Base-by-base conservation (phyloP, 2,797 vertebrate species). In the Petrocephalus sullivani region DNA sequence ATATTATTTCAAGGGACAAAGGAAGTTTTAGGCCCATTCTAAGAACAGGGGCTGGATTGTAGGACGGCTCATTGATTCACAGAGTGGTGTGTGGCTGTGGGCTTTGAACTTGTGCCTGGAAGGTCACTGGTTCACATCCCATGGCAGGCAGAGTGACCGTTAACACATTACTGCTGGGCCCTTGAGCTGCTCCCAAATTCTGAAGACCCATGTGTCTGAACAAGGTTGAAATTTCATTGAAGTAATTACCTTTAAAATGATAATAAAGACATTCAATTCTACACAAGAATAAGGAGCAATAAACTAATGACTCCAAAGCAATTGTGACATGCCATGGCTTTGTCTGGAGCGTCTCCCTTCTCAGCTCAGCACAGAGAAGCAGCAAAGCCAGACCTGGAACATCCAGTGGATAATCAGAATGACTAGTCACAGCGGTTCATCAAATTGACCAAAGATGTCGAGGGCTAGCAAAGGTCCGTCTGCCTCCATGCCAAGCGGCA, bases 401-500 rank as follows among this genome's bases (percentile, higher is more conserved):
- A 82, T n/a, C 41, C 19, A 82, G 19, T 4, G 16, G 7, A 82
- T 41, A 46, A 46, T 51, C 41, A 49, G 16, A 82, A 82, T 71
- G 19, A 51, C 41, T n/a, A 46, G 10, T 82, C 78, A 82, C n/a
- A 41, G 49, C 75, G 49, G 78, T 21, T 82, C 33, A 51, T 6
- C 46, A 51, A 51, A n/a, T 12, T 51, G 67, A 41, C 33, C 78
- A 82, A 23, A 64, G 60, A 8, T n/a, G 60, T 46, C 2, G 46
- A 8, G 46, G 16, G n/a, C 33, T 16, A 41, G n/a, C 7, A 51
- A 82, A 51, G 78, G 28, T 85, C 21, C 49, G 23, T 56, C 54
- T 10, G 33, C 23, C 33, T 90, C 91, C 90, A 85, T 92, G 88
- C 91, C 51, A 67, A 92, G 92, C 88, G 4, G 89, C 91, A 90